A percentile compares a stretch with the other conserved stretches of the same genome.
Evolutionary conservation across 2,888 invertebrate genomes (phyloP).

Genomic region (Siphlonurus alternatus): DNA sequence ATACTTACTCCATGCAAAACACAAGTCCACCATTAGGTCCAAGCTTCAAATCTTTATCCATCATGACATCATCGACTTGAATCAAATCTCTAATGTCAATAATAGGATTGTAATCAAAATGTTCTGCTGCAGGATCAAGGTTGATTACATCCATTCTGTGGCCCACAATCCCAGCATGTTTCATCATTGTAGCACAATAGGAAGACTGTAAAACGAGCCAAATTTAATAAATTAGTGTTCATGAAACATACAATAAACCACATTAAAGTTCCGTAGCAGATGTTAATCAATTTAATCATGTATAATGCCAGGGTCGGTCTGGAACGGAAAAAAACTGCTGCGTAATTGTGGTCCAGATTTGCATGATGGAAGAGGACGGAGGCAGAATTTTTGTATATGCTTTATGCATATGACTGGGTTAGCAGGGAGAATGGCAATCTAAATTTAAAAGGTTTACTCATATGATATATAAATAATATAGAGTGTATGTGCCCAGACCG

Average conservation of each 20-base stretch:
- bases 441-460: too few relatives aligned
- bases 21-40: constrained; percentile 96
- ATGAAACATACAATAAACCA: not conserved
- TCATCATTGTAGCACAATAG: constrained; percentile 76
- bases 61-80: constrained; percentile 91
- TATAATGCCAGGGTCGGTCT: too few relatives aligned
- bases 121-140: constrained; percentile 94
- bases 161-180: constrained; percentile 60
- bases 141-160: constrained; percentile 77
- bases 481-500: too few relatives aligned
- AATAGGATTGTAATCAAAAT: constrained; percentile 78
- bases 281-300: too few relatives aligned
- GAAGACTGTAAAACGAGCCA: constrained; percentile 54
- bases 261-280: too few relatives aligned
- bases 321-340: too few relatives aligned
- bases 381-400: too few relatives aligned
- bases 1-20: constrained; percentile 77
- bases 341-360: too few relatives aligned
- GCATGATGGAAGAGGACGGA: too few relatives aligned
- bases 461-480: too few relatives aligned
- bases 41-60: constrained; percentile 80
- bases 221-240: not conserved
- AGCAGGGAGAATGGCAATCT: too few relatives aligned
- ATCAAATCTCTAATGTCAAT: constrained; percentile 81
- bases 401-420: too few relatives aligned